phyloP scores from a whole-genome alignment of 35 echinoderm and acorn worm species.

The Amphiura filiformis region DNA sequence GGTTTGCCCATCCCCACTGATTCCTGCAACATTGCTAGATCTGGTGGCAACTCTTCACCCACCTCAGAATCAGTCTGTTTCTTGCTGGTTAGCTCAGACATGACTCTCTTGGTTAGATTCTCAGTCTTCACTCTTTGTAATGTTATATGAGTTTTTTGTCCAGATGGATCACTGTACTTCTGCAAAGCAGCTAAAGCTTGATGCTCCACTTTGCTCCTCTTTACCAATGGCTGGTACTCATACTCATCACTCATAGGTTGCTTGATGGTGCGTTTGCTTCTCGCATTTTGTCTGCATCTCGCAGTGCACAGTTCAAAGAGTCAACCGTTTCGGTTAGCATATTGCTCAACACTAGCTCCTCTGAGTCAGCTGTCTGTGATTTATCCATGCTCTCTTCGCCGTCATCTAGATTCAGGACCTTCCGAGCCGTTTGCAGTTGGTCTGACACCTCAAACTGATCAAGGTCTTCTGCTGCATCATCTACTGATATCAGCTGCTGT shows the following conservation, averaged over 20 bases:
- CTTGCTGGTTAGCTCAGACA: not conserved
- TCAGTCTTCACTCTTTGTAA: not conserved
- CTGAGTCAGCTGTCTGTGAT: not conserved
- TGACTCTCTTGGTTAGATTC: not conserved
- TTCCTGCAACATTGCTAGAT: not conserved
- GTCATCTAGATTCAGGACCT: not conserved
- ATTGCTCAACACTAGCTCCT: not conserved
- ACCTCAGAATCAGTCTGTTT: not conserved
- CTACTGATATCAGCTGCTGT: not conserved
- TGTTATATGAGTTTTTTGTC: not conserved
- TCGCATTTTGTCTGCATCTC: not conserved
- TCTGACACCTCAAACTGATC: not conserved
- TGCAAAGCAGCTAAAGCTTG: not conserved
- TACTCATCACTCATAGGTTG: conserved; percentile 31
- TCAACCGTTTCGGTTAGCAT: conserved; percentile 7
- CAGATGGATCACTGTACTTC: not conserved
- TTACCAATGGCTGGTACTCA: conserved; percentile 50
- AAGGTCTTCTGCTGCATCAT: not conserved
- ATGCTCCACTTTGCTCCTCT: conserved; percentile 31
- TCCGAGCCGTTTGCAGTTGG: not conserved
- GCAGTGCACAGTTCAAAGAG: not conserved
- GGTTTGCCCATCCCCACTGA: not conserved
- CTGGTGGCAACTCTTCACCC: not conserved
- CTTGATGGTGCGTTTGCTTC: conserved; percentile 58
- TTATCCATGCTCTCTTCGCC: not conserved